Percentiles rank a stretch among this genome's conserved stretches.
Conservation (phyloP, 1,140 invertebrate species). For the Colletes gigas region DNA sequence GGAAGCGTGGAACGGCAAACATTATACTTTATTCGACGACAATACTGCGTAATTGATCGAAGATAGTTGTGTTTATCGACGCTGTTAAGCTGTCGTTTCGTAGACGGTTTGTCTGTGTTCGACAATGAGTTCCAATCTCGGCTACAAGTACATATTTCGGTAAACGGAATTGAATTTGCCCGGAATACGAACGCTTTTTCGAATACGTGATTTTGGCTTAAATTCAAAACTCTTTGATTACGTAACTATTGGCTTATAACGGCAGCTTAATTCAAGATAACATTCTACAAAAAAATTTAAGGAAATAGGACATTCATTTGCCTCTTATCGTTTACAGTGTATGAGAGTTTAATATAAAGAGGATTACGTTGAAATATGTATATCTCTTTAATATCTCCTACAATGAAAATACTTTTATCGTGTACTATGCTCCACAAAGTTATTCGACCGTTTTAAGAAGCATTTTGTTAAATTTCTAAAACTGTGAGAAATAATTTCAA, state of each 20-base stretch:
- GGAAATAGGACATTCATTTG: no score
- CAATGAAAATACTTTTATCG: no score
- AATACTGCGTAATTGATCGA: constrained; percentile 50
- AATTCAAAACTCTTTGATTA: neutral
- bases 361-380: no score
- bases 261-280: neutral
- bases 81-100: neutral
- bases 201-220: neutral
- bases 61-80: constrained; percentile 29
- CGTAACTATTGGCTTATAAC: neutral
- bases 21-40: constrained; percentile 49
- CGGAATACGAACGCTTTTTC: neutral
- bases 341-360: no score
- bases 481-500: no score
- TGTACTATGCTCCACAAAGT: no score
- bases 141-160: neutral
- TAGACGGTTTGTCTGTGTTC: neutral
- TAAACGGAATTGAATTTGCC: no score
- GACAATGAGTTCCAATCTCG: neutral
- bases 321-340: no score
- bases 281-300: no score
- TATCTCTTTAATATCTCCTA: no score
- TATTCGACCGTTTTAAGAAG: no score
- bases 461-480: no score
- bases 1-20: constrained; percentile 46